phyloP scores from a whole-genome alignment of 2,888 invertebrate species.

The Drosophila glabriapex region DNA sequence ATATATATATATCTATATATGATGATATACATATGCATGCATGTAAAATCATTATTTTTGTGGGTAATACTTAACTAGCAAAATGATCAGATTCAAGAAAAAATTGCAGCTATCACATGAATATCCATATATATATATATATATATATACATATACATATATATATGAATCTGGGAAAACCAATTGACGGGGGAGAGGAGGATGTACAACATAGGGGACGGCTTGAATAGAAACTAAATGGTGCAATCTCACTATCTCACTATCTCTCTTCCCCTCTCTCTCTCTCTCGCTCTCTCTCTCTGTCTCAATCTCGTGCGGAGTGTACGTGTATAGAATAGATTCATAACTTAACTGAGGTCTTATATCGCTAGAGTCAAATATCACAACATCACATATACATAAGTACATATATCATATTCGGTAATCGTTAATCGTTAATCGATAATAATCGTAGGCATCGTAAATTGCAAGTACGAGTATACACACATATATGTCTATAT shows the following conservation, averaged over 20 bases:
- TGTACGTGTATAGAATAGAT: slow-evolving; percentile 13
- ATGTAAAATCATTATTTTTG: not conserved
- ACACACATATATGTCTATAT: not conserved
- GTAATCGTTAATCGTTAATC: slow-evolving; percentile 44
- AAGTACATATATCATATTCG: slow-evolving; percentile 52
- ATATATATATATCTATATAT: slow-evolving; percentile 4
- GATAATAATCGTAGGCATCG: slow-evolving; percentile 46
- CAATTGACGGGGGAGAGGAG: slow-evolving; percentile 23
- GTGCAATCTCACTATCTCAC: slow-evolving; percentile 6
- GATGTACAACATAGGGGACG: slow-evolving; percentile 30
- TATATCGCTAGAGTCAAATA: slow-evolving; percentile 65
- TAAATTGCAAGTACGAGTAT: slow-evolving; percentile 12
- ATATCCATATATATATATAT: slow-evolving; percentile 3
- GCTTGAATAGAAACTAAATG: slow-evolving; percentile 36
- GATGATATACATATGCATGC: not conserved
- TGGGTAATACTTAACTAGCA: slow-evolving; percentile 37
- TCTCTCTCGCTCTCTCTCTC: not conserved
- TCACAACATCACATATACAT: slow-evolving; percentile 69
- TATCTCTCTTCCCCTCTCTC: not conserved
- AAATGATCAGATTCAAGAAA: slow-evolving; percentile 22
- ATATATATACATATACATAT: not conserved
- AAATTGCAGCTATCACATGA: slow-evolving; percentile 60
- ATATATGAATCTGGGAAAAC: slow-evolving; percentile 36
- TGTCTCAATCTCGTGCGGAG: not conserved
- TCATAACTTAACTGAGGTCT: slow-evolving; percentile 44